Evolutionary conservation across 2,797 vertebrate species (phyloP), one percentile per base, ranked within the genome.

Genomic region (Chelon auratus): DNA sequence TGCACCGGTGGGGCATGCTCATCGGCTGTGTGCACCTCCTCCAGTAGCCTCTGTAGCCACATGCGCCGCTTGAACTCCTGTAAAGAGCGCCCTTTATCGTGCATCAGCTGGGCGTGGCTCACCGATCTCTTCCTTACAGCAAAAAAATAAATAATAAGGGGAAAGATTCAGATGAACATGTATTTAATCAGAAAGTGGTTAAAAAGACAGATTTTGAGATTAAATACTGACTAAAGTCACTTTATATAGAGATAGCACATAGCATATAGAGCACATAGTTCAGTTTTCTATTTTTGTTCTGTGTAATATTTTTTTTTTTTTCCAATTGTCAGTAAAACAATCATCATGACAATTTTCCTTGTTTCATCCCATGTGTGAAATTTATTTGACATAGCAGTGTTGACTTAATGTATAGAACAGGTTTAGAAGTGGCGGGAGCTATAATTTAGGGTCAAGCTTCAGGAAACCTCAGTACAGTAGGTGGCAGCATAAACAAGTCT

Each of bases 11-110:
- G 90, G 0, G 95, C 86, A 22, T 86, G 95, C 67, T 95, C 95
- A 52, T 96, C 95, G 0, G 97, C 97, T 0, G 97, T 97, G 93
- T 99, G 96, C 62, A 99, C 96, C 22, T 96, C 95, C 15, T 96
- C 95, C 0, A 99, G 94, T 72, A 99, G 90, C 70, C 96, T 93
- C 60, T 98, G 96, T 13, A 99, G 94, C 94, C 96, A 98, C 80
- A 92, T 94, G 24, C 95, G 95, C 43, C 98, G 95, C 76, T 96
- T 93, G 61, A 95, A 86, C 62, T 97, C 97, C 75, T 99, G 97
- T 77, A 97, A 91, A 55, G 96, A 95, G 67, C 96, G 96, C 10
- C 96, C 94, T 75, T 98, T 97, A 94, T 99, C 98, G 17, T 99
- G 97, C 90, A 99, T 91, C 33, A 99, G 92, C 94, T 99, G 98